phyloP scores from a whole-genome alignment of 2,113 vertebrate species.

The Podilymbus podiceps region DNA sequence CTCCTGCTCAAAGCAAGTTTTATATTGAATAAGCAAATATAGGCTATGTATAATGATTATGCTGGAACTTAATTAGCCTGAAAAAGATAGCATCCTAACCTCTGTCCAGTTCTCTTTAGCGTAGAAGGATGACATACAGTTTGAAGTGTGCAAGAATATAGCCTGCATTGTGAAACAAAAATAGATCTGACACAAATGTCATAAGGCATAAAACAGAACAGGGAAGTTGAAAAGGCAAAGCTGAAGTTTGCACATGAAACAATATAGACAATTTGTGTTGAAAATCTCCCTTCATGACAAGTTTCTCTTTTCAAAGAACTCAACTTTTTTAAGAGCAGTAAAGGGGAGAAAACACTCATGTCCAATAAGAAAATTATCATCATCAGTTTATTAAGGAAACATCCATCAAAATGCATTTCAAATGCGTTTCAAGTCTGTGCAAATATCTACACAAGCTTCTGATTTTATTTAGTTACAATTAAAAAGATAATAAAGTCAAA shows the following conservation, averaged over 20 bases:
- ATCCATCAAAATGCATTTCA: not conserved
- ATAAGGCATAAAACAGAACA: slow-evolving; percentile 10
- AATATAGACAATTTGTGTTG: not conserved
- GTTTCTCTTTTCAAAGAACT: not conserved
- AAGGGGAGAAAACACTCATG: not conserved
- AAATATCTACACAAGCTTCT: not conserved
- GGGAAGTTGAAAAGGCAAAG: slow-evolving; percentile 35
- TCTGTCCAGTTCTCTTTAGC: not conserved
- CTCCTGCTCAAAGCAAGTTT: slow-evolving; percentile 20
- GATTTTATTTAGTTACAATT: not conserved
- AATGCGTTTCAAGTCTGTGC: not conserved
- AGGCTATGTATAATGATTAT: not conserved
- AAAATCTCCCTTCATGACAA: not conserved
- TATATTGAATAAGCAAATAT: slow-evolving; percentile 6
- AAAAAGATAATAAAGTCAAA: not conserved
- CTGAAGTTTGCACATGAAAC: slow-evolving; percentile 20
- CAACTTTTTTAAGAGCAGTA: not conserved
- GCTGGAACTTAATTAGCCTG: slow-evolving; percentile 33
- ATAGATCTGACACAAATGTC: slow-evolving; percentile 31
- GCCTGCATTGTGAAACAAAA: not conserved
- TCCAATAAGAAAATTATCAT: not conserved
- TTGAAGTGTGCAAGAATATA: not conserved
- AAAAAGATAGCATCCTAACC: slow-evolving; percentile 30
- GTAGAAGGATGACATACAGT: not conserved
- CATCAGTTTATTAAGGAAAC: not conserved